These are phyloP conservation scores for Clistopyga incitator DNA, from an alignment of 2,888 invertebrate species.

Conservation along the genomic window DNA sequence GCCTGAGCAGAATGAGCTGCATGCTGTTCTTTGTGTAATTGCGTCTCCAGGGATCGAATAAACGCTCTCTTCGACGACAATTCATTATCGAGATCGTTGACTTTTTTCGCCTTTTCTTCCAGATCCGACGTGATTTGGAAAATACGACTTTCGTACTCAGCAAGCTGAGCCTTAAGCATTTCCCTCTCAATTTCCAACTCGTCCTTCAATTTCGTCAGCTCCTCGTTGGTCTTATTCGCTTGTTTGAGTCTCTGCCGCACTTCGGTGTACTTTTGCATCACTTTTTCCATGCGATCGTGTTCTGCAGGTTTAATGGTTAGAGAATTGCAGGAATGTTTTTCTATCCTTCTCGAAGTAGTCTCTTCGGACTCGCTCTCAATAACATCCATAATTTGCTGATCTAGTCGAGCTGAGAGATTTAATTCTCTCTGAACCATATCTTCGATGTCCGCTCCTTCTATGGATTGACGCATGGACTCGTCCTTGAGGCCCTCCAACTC, in stretches of 20 bases:
- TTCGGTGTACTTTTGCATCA: slow-evolving; percentile 72
- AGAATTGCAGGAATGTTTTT: slow-evolving; percentile 70
- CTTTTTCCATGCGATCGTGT: slow-evolving; percentile 70
- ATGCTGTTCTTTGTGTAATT: slow-evolving; percentile 77
- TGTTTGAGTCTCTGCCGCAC: slow-evolving; percentile 72
- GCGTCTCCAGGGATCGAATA: slow-evolving; percentile 76
- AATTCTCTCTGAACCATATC: slow-evolving; percentile 86
- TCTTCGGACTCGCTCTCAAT: slow-evolving; percentile 84
- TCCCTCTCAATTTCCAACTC: slow-evolving; percentile 79
- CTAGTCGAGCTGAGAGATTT: slow-evolving; percentile 87
- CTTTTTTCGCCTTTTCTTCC: slow-evolving; percentile 77
- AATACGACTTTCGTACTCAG: slow-evolving; percentile 80
- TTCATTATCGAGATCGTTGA: slow-evolving; percentile 76
- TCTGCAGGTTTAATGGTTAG: slow-evolving; percentile 71
- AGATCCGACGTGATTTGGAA: slow-evolving; percentile 79
- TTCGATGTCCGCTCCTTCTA: slow-evolving; percentile 78
- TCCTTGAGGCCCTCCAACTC: slow-evolving; percentile 72
- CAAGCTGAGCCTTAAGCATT: slow-evolving; percentile 79
- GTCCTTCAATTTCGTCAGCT: slow-evolving; percentile 77
- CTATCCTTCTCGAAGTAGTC: slow-evolving; percentile 60
- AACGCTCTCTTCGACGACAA: slow-evolving; percentile 76
- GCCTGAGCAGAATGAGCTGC: slow-evolving; percentile 72
- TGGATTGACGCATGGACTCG: slow-evolving; percentile 68
- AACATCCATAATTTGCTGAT: slow-evolving; percentile 86
- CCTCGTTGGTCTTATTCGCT: slow-evolving; percentile 76